Conservation (phyloP, 2,888 invertebrate genomes). For the Brachylomia viminalis region DNA sequence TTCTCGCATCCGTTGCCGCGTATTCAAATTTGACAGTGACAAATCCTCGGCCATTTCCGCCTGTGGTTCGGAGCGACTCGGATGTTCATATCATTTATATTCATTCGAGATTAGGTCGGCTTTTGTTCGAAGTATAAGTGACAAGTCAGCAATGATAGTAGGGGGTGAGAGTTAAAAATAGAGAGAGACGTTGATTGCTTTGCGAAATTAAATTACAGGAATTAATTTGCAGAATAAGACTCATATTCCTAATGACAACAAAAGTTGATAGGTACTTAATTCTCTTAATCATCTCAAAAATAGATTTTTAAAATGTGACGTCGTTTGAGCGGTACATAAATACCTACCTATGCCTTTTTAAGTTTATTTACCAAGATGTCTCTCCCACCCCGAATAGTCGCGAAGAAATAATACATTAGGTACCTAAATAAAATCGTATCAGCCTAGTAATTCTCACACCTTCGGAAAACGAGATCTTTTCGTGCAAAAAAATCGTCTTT, state of each 20-base stretch:
- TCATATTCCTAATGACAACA: background rate
- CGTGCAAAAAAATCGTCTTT: background rate
- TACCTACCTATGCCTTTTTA: background rate
- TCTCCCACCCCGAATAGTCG: background rate
- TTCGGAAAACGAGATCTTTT: background rate
- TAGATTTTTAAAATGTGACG: too few species aligned
- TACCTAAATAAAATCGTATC: background rate
- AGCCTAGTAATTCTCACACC: background rate
- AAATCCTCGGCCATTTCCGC: slow-evolving; percentile 88
- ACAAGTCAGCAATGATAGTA: slow-evolving; percentile 77
- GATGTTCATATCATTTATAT: slow-evolving; percentile 88
- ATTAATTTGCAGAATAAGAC: background rate
- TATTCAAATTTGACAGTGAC: slow-evolving; percentile 90
- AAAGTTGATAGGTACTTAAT: background rate
- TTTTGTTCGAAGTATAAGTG: slow-evolving; percentile 79
- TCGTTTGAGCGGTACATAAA: too few species aligned
- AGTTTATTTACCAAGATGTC: background rate
- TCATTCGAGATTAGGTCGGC: slow-evolving; percentile 82
- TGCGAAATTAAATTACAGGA: slow-evolving; percentile 48
- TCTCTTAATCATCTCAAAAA: background rate
- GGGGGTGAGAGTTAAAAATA: slow-evolving; percentile 77
- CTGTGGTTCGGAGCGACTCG: slow-evolving; percentile 82
- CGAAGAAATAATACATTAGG: background rate
- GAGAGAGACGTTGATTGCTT: slow-evolving; percentile 60
- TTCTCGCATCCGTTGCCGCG: slow-evolving; percentile 85